Evolutionary conservation across 2,888 invertebrate genomes (phyloP), one percentile per base, ranked within the genome.

Genomic region (Athripsodes cinereus): DNA sequence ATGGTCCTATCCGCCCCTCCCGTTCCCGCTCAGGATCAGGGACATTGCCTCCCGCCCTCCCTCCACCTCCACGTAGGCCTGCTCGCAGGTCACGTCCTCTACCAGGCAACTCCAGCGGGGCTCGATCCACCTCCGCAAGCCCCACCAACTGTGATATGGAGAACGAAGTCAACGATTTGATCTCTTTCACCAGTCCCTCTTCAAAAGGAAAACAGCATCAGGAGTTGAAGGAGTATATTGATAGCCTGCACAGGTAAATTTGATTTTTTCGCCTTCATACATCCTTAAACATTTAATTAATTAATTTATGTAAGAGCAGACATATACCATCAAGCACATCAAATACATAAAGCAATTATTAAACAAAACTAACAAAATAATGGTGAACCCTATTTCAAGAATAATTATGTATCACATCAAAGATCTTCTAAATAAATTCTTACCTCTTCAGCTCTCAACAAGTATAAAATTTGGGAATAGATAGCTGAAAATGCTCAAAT

Each of bases 171-270:
- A 83, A 80, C 59, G 88, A 88, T 74, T 73, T 88, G 62, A 88
- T 88, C 66, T 87, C 86, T 13, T 88, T 88, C 68, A 72, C 83
- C 19, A 87, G 85, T 70, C 87, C 87, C 19, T 81, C 81, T 3
- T 71, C 79, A 63, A 72, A 79, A 58, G 71, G 79, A 66, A 72
- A 76, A 64, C 68, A 76, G 1, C 79, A 79, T 69, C 75, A 76
- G 10, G 78, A 79, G 53, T 77, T 84, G 65, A 84, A 84, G 63
- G 81, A 84, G 63, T 78, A 84, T 65, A 81, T 84, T 60, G 78
- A 78, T 55, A 80, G 81, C 66, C 72, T 81, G 62, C 80, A 80
- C 66, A 81, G 75, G 79, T 78, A 69, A 68, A 70, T n/a, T n/a
- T n/a, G n/a, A n/a, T n/a, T n/a, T n/a, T n/a, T n/a, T n/a, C n/a